Base-by-base conservation (phyloP, 2,888 invertebrate species). In the Mystacides longicornis region DNA sequence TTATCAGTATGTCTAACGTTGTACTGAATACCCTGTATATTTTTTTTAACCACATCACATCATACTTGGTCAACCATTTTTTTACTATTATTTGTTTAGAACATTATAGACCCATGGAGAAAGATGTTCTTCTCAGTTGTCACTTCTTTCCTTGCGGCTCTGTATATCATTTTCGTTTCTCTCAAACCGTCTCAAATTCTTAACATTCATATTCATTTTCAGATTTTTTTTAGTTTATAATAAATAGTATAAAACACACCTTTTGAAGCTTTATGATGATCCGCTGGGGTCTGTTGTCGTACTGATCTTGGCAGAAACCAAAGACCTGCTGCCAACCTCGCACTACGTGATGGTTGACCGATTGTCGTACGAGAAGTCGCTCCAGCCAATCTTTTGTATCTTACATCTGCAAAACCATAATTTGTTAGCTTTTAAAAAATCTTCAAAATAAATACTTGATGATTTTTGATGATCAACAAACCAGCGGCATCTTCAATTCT, bases 281-380 rank as follows among this genome's bases (percentile, higher is more conserved):
- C 77, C 51, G 77, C 66, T 7, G 76, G 77, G 64, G 75, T 75
- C 1, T 77, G 77, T 60, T 77, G 76, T 9, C 76, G 70, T 58
- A 77, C 73, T 16, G 75, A 74, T 42, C 74, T 73, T 7, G 77
- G 77, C 55, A 78, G 74, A 53, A 78, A 79, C 74, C 78, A 77
- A n/a, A 78, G 66, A 1, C 74, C 71, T 2, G 74, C 69, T 64
- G 75, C 77, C 9, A 65, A 61, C 23, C 64, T 58, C 1, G 66
- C 62, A 63, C 74, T 77, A 51, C 65, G 33, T 11, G 54, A 51
- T 23, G 52, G 61, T 46, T 49, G 49, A 20, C 22, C 46, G 27
- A 54, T 16, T 22, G 48, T 22, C 11, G 53, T 27, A 48, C 58
- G 53, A 20, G 65, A 64, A 2, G 60, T 57, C 1, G 72, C 72